Base-by-base conservation (phyloP, 2,113 vertebrate species). In the Rhombomys opimus region DNA sequence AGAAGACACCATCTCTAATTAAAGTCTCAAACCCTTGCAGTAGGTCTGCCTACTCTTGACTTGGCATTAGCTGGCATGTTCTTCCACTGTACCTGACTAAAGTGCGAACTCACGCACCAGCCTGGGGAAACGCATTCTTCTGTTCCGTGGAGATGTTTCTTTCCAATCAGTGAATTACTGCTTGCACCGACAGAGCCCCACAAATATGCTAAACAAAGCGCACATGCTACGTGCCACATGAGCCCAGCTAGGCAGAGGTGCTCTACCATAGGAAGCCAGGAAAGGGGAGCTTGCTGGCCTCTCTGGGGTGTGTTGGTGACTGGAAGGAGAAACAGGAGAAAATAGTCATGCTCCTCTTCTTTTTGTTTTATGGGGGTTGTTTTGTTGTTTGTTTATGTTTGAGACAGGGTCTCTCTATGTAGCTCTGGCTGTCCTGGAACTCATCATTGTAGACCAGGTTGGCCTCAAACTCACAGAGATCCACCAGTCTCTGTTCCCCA, bases 11-110 rank as follows among this genome's bases (percentile, higher is more conserved):
- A 38, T 61, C 20, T 63, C 59, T 25, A 27, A 63, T 38, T 30
- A 46, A 82, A 65, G 25, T 41, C 59, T 73, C 73, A 93, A 90
- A 30, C 38, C 4, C 27, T 89, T 77, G 18, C 7, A 85, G 1
- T 41, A 38, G 52, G 78, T 67, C 52, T 91, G n/a, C 52, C 85
- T 75, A 75, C n/a, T 95, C 78, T 75, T 87, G 63, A 41, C 22
- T 54, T 91, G 72, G 46, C 23, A 73, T 52, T 92, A 95, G 78
- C 50, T 75, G 54, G 63, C n/a, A 76, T 86, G 65, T 61, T 95
- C 85, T 85, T 86, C 72, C 27, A 89, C 25, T 14, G 5, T 2
- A 38, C 52, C 72, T 61, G 11, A 80, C 50, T 54, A 52, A 91
- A 68, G 75, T 59, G 78, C 75, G 30, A 76, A 46, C 46, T 46